A percentile compares a stretch with the other conserved stretches of the same genome.
Conservation (phyloP, 2,797 vertebrate species). For the Denticeps clupeoides region DNA sequence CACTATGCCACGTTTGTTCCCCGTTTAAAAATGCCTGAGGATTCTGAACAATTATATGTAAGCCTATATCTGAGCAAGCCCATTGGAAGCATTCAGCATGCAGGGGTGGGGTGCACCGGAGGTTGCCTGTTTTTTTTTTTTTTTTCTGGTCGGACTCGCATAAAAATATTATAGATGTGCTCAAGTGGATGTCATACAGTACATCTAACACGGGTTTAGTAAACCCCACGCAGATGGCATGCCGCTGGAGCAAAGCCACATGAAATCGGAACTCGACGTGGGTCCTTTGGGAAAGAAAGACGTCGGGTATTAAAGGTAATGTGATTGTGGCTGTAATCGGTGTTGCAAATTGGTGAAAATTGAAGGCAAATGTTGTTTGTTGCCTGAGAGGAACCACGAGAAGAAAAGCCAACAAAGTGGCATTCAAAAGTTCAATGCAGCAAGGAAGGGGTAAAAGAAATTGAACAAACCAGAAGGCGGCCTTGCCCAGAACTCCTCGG, state of each 20-base stretch:
- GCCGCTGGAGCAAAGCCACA: slow-evolving; percentile 5
- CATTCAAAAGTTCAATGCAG: too few species aligned
- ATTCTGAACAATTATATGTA: slow-evolving; percentile 55
- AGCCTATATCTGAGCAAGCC: slow-evolving; percentile 42
- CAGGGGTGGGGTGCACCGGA: too few species aligned
- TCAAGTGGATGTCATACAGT: slow-evolving; percentile 28
- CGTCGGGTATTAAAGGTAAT: background rate
- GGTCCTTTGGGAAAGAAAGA: background rate
- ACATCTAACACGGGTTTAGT: slow-evolving; percentile 17
- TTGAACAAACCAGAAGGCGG: too few species aligned
- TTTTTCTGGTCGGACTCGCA: too few species aligned
- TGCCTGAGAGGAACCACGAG: background rate
- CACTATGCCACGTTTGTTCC: slow-evolving; percentile 3
- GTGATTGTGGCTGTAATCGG: slow-evolving; percentile 13
- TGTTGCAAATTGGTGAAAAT: slow-evolving; percentile 32
- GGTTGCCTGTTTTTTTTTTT: too few species aligned
- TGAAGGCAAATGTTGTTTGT: slow-evolving; percentile 43
- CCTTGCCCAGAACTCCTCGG: slow-evolving; percentile 5
- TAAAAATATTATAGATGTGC: slow-evolving; percentile 24
- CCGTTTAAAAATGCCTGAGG: slow-evolving; percentile 40
- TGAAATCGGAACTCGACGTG: slow-evolving; percentile 1
- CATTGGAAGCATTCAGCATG: slow-evolving; percentile 16
- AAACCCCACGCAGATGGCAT: slow-evolving; percentile 10
- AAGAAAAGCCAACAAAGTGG: too few species aligned
- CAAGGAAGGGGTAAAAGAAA: too few species aligned